Conservation (phyloP, 2,888 invertebrate species). For the Atrina japonica region DNA sequence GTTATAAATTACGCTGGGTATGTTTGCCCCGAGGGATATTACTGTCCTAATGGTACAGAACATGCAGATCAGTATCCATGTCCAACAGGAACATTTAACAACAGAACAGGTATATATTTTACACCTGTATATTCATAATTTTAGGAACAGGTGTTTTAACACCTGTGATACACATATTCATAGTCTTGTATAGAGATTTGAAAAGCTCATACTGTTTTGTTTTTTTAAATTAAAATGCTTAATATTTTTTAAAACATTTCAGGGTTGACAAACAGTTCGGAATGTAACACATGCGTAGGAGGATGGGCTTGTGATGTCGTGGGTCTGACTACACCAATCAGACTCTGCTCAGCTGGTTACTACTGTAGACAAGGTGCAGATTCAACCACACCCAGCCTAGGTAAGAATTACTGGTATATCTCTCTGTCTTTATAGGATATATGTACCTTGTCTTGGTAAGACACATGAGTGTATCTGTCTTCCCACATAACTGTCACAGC, state of each 20-base stretch:
- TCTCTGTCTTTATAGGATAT: no score
- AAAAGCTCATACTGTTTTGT: neutral
- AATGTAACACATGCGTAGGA: conserved; percentile 76
- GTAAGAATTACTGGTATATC: no score
- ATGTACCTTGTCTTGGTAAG: no score
- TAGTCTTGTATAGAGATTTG: neutral
- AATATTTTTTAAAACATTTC: conserved; percentile 16
- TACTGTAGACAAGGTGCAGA: conserved; percentile 71
- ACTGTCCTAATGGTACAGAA: conserved; percentile 76
- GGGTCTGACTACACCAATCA: conserved; percentile 71
- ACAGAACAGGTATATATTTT: conserved; percentile 72
- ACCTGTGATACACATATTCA: neutral
- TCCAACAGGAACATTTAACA: conserved; percentile 77
- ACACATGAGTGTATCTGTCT: no score
- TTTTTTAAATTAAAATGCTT: neutral
- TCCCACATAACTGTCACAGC: neutral
- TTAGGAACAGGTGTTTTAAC: no score
- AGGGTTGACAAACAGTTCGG: conserved; percentile 63
- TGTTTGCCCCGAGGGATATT: conserved; percentile 77
- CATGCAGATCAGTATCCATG: conserved; percentile 73
- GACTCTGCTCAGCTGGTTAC: conserved; percentile 75
- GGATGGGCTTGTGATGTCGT: conserved; percentile 77
- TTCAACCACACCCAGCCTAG: conserved; percentile 72
- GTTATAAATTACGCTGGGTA: conserved; percentile 68
- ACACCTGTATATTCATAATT: no score